Evolutionary conservation across 2,113 vertebrate genomes (phyloP).

Genomic region (Pycnonotus jocosus): DNA sequence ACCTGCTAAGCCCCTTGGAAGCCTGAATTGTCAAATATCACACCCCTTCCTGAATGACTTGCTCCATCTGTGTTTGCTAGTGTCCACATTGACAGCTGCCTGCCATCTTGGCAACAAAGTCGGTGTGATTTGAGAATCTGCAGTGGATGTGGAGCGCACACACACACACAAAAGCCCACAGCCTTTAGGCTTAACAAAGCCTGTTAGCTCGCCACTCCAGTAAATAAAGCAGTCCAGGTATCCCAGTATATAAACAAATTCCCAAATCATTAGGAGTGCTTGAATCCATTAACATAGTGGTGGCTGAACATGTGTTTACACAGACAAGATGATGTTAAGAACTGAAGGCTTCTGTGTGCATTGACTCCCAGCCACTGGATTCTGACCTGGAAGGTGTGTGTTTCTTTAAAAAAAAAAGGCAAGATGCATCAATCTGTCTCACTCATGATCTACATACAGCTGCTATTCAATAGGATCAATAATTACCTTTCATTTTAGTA

Average conservation of each 20-base stretch:
- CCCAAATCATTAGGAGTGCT: slow-evolving; percentile 3
- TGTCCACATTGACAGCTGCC: slow-evolving; percentile 59
- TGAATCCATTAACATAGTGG: background rate
- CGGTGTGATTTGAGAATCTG: slow-evolving; percentile 41
- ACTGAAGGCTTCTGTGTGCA: background rate
- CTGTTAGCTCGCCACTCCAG: background rate
- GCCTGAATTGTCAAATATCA: slow-evolving; percentile 51
- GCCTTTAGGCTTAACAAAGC: background rate
- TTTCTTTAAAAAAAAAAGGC: background rate
- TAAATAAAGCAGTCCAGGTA: background rate
- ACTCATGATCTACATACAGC: background rate
- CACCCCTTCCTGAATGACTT: slow-evolving; percentile 37
- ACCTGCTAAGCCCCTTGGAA: slow-evolving; percentile 44
- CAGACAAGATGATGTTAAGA: background rate
- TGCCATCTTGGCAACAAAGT: slow-evolving; percentile 56
- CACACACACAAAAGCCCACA: background rate
- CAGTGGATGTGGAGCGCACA: background rate
- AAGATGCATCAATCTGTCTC: background rate
- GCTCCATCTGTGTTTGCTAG: slow-evolving; percentile 65
- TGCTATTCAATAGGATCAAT: background rate
- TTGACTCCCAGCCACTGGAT: background rate
- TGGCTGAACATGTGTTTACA: background rate
- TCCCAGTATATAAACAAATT: background rate
- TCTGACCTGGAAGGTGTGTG: background rate
- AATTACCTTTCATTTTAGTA: background rate